These are phyloP conservation scores for Centropus bengalensis DNA, from an alignment of 2,113 vertebrate species.

Conservation along the genomic window DNA sequence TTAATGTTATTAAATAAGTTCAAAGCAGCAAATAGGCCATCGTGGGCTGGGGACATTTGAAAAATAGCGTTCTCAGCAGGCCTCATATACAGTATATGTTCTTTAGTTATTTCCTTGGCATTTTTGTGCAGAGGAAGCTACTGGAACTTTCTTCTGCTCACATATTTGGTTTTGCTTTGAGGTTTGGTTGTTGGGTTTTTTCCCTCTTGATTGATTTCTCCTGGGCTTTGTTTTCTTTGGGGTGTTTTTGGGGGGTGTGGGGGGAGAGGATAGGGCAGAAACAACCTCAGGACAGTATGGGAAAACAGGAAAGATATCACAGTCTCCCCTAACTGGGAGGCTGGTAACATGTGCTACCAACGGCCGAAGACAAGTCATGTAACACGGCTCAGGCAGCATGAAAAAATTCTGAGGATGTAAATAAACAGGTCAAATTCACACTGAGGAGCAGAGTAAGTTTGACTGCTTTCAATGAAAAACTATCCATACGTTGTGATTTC, in stretches of 20 bases:
- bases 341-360: neutral
- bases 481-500: neutral
- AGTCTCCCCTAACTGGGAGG: neutral
- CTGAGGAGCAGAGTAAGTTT: neutral
- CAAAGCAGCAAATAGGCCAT: slow-evolving; percentile 69
- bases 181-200: neutral
- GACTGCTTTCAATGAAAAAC: neutral
- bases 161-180: neutral
- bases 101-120: neutral
- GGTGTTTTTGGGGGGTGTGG: neutral
- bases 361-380: neutral
- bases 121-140: neutral
- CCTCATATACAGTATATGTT: neutral
- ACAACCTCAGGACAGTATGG: neutral
- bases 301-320: neutral
- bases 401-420: neutral
- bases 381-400: neutral
- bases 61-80: slow-evolving; percentile 65
- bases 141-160: neutral
- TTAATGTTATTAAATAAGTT: slow-evolving; percentile 82
- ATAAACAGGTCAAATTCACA: neutral
- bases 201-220: neutral
- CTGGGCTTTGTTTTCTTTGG: neutral
- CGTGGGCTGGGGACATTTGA: slow-evolving; percentile 48
- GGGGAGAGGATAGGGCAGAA: neutral